Evolutionary conservation across 2,888 invertebrate genomes (phyloP).

Genomic region (Orchesellides sinensis): DNA sequence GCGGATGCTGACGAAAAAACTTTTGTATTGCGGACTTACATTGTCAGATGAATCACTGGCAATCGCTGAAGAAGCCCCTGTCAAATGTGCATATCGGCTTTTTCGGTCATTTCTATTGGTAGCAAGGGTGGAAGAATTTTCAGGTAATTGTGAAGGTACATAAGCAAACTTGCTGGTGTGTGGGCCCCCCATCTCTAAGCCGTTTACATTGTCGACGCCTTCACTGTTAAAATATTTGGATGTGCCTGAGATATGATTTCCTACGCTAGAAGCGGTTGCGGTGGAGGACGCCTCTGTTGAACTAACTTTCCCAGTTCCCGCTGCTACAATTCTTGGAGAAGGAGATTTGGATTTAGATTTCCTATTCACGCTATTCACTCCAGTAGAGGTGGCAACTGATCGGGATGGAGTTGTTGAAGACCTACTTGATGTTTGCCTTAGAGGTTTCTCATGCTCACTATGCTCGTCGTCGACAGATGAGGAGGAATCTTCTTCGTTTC

Average conservation of each 20-base stretch:
- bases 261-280: background rate
- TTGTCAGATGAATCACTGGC: conserved; percentile 72
- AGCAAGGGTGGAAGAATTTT: conserved; percentile 25
- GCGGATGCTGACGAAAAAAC: conserved; percentile 36
- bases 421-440: background rate
- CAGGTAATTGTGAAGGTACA: conserved; percentile 24
- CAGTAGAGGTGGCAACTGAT: conserved; percentile 9
- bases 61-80: conserved; percentile 50
- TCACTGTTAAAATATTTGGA: conserved; percentile 51
- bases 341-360: conserved; percentile 59
- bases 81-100: conserved; percentile 58
- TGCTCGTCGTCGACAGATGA: conserved; percentile 48
- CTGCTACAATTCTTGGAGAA: conserved; percentile 1
- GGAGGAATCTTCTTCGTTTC: conserved; percentile 50
- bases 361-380: background rate
- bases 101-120: conserved; percentile 64
- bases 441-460: conserved; percentile 47
- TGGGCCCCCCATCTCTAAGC: conserved; percentile 69
- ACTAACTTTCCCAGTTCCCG: too few species aligned
- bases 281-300: conserved; percentile 1
- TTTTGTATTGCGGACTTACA: conserved; percentile 67
- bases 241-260: background rate
- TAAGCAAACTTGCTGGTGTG: conserved; percentile 70
- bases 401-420: background rate
- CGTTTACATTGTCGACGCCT: conserved; percentile 59